Conservation (phyloP, 2,113 vertebrate genomes). For the Eudyptes chrysolophus region DNA sequence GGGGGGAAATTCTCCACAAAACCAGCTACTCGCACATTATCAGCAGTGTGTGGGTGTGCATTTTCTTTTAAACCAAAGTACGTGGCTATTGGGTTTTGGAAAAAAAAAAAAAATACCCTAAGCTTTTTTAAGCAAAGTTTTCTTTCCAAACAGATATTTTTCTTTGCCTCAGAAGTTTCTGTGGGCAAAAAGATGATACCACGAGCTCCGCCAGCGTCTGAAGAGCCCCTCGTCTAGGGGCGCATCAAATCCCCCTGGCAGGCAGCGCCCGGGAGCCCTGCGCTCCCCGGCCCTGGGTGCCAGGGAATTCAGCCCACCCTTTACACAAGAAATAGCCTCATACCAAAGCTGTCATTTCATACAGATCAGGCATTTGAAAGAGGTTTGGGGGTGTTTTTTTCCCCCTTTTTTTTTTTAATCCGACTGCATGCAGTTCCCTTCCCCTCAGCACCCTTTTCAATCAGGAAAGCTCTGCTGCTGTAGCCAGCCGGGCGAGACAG, state of each 20-base stretch:
- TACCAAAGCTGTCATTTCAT: background rate
- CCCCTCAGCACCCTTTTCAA: background rate
- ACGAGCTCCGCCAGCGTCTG: fast-evolving
- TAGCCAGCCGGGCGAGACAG: background rate
- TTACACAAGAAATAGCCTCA: background rate
- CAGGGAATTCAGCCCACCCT: background rate
- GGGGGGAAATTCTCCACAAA: background rate
- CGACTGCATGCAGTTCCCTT: background rate
- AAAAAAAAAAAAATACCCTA: background rate
- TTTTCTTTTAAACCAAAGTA: background rate
- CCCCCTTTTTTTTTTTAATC: no score
- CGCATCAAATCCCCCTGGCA: background rate
- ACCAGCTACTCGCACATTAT: fast-evolving
- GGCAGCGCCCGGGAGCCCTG: background rate
- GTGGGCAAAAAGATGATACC: background rate
- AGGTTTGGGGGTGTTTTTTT: background rate
- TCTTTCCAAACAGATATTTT: background rate
- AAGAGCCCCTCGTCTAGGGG: background rate
- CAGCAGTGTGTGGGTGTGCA: fast-evolving
- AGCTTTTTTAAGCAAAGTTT: background rate
- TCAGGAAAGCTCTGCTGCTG: background rate
- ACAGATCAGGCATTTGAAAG: background rate
- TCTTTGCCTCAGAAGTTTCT: background rate
- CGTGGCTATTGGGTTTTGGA: fast-evolving
- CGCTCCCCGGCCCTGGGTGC: no score